A percentile compares a stretch with the other conserved stretches of the same genome.
These are phyloP conservation scores for Brachionichthys hirsutus DNA, from an alignment of 2,113 vertebrate species.

Conservation along the genomic window DNA sequence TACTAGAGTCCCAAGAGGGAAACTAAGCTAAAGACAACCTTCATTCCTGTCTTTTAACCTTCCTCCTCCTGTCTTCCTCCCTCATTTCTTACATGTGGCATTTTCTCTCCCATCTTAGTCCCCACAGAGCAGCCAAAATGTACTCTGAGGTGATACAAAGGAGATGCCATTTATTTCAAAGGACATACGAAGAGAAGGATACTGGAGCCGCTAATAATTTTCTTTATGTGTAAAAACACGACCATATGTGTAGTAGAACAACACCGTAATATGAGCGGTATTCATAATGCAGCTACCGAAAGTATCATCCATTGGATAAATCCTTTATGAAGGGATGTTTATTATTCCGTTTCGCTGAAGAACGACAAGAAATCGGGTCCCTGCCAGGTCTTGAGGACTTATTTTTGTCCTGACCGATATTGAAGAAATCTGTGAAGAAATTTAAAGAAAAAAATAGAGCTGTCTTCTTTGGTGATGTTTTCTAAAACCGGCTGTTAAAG, in stretches of 20 bases:
- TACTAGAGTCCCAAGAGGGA: conserved; percentile 37
- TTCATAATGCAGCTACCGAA: conserved; percentile 8
- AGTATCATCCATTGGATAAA: conserved; percentile 22
- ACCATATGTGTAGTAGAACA: background rate
- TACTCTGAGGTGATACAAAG: background rate
- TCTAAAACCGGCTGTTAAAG: conserved; percentile 11
- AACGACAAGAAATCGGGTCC: too few species aligned
- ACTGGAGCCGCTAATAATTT: background rate
- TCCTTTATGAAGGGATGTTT: too few species aligned
- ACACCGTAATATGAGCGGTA: conserved; percentile 10
- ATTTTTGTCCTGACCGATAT: too few species aligned
- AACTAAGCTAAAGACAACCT: conserved; percentile 46
- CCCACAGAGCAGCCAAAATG: background rate
- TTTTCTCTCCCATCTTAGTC: conserved; percentile 30
- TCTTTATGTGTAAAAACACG: background rate
- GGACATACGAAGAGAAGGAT: background rate
- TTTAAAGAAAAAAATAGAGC: too few species aligned
- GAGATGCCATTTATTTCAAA: conserved; percentile 4
- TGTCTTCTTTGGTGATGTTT: too few species aligned
- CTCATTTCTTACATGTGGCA: conserved; percentile 37
- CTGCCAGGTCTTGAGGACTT: too few species aligned
- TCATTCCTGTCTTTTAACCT: conserved; percentile 34
- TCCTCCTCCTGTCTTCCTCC: conserved; percentile 34
- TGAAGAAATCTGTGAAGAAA: too few species aligned
- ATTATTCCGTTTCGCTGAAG: too few species aligned